Conservation (phyloP, 2,797 vertebrate species). For the Phrynocephalus vlangalii region DNA sequence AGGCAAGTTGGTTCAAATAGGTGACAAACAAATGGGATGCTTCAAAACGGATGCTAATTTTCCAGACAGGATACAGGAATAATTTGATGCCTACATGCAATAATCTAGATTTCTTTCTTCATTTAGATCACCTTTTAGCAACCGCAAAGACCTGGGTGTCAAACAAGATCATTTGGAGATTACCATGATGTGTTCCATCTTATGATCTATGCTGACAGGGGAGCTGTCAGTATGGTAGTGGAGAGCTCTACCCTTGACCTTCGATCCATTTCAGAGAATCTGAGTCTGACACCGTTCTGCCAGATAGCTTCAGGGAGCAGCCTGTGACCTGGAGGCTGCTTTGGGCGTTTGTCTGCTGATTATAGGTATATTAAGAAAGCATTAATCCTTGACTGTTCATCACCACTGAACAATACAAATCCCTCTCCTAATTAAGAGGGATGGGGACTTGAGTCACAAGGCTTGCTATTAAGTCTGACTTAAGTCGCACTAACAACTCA, state of each 20-base stretch:
- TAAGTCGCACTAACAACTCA: too few species aligned
- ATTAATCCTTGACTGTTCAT: not conserved
- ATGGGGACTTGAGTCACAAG: not conserved
- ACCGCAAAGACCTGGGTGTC: not conserved
- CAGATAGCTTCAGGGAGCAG: not conserved
- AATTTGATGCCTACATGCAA: conserved; percentile 13
- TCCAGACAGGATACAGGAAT: not conserved
- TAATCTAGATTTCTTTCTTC: conserved; percentile 20
- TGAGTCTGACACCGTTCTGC: not conserved
- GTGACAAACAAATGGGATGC: conserved; percentile 22
- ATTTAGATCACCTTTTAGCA: conserved; percentile 20
- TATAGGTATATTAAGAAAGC: not conserved
- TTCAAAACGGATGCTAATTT: conserved; percentile 37
- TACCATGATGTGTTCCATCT: not conserved
- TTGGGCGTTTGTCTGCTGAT: not conserved
- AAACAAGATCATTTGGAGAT: not conserved
- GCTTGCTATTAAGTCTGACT: too few species aligned
- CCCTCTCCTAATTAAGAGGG: not conserved
- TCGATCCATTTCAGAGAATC: not conserved
- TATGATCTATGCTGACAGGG: not conserved
- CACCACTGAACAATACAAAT: not conserved
- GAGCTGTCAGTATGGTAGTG: too few species aligned
- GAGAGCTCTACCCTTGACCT: not conserved
- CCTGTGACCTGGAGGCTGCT: not conserved
- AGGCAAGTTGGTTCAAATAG: conserved; percentile 34